Evolutionary conservation across 2,888 invertebrate genomes (phyloP).

Genomic region (Gymnosoma rotundatum): DNA sequence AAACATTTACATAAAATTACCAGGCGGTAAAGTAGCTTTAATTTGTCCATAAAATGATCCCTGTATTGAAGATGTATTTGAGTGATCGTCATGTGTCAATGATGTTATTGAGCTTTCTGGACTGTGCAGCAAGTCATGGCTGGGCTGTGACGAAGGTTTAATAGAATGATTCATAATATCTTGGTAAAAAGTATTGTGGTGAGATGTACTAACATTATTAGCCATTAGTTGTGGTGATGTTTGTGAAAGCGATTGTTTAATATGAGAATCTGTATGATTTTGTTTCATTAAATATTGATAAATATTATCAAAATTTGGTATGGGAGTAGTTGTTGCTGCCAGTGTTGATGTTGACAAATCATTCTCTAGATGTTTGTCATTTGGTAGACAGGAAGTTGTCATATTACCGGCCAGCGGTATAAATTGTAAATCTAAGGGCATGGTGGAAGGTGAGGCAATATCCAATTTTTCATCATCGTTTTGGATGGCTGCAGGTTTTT

Average conservation of each 20-base stretch:
- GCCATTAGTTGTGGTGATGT: constrained; percentile 12
- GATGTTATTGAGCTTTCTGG: constrained; percentile 59
- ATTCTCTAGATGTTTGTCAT: constrained; percentile 7
- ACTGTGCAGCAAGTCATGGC: constrained; percentile 57
- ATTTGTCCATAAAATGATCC: constrained; percentile 63
- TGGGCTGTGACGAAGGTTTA: background rate
- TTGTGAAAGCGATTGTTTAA: constrained; percentile 32
- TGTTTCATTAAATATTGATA: constrained; percentile 67
- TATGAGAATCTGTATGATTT: constrained; percentile 44
- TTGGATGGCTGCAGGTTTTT: constrained; percentile 72
- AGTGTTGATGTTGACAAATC: constrained; percentile 9
- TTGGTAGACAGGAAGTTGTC: constrained; percentile 17
- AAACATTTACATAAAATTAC: constrained; percentile 53
- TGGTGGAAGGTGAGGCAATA: background rate
- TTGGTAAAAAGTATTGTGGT: constrained; percentile 44
- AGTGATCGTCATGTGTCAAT: constrained; percentile 63
- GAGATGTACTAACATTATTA: constrained; percentile 9
- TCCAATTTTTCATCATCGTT: background rate
- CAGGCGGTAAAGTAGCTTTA: constrained; percentile 41
- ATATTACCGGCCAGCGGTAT: constrained; percentile 43
- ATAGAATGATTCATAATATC: constrained; percentile 38
- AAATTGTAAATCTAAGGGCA: constrained; percentile 41
- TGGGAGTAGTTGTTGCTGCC: constrained; percentile 29
- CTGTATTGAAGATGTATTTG: constrained; percentile 59
- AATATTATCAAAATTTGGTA: constrained; percentile 67